Evolutionary conservation across 2,888 invertebrate genomes (phyloP).

Genomic region (Sminthurides aquaticus): DNA sequence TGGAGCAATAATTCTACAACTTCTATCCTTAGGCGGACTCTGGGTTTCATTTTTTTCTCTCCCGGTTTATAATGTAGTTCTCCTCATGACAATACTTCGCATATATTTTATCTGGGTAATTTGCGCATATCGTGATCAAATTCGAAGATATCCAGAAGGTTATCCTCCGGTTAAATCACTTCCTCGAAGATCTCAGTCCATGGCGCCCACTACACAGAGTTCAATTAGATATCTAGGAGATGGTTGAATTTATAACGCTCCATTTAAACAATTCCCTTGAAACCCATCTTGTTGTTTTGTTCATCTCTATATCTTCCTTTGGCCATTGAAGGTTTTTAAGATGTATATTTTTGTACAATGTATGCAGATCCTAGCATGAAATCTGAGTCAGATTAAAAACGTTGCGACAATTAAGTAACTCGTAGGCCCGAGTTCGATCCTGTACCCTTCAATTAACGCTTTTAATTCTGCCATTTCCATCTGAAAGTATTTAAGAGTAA

Average conservation of each 20-base stretch:
- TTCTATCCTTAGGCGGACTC: background rate
- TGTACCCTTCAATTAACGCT: conserved; percentile 15
- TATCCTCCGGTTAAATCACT: too few relatives aligned
- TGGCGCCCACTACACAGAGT: background rate
- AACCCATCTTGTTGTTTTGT: too few relatives aligned
- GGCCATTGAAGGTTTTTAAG: too few relatives aligned
- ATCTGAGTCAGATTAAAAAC: conserved; percentile 9
- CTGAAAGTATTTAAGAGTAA: too few relatives aligned
- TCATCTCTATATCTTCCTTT: too few relatives aligned
- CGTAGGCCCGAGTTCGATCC: conserved; percentile 7
- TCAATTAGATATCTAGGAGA: background rate
- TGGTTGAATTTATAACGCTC: background rate
- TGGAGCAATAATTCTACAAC: background rate
- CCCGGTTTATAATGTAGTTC: background rate
- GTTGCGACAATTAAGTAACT: conserved; percentile 20
- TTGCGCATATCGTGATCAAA: background rate
- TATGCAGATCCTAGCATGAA: background rate
- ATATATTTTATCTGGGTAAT: background rate
- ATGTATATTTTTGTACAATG: background rate
- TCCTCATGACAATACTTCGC: background rate
- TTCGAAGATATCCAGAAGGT: background rate
- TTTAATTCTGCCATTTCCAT: conserved; percentile 23
- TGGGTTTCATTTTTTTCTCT: background rate
- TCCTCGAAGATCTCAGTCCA: background rate
- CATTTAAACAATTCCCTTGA: background rate